Conservation (phyloP, 2,888 invertebrate species). For the Frankliniella fusca region DNA sequence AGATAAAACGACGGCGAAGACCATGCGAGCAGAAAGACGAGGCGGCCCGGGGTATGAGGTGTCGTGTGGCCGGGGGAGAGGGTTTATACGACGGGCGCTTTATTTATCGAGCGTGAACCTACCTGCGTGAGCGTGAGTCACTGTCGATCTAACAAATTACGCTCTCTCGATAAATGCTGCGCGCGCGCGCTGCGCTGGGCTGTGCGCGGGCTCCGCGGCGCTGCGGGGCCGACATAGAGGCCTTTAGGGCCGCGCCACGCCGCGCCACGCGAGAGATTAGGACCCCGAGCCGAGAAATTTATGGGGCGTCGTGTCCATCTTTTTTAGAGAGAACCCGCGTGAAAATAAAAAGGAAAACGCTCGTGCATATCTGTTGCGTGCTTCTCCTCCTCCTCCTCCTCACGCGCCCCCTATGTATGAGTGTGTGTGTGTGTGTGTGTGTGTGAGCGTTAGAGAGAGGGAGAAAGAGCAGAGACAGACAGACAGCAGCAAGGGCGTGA, state of each 20-base stretch:
- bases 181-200: too few relatives aligned
- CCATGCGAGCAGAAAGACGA: too few relatives aligned
- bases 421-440: not conserved
- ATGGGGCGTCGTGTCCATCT: not conserved
- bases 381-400: not conserved
- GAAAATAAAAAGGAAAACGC: conserved; percentile 27
- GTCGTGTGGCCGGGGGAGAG: too few relatives aligned
- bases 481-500: conserved; percentile 19
- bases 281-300: not conserved
- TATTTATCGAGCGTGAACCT: too few relatives aligned
- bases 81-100: too few relatives aligned
- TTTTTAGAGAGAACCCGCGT: conserved; percentile 25
- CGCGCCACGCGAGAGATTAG: not conserved
- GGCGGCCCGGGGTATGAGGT: too few relatives aligned
- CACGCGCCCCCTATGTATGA: too few relatives aligned
- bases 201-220: too few relatives aligned
- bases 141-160: conserved; percentile 10
- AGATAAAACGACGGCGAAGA: too few relatives aligned
- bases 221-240: too few relatives aligned
- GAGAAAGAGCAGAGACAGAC: conserved; percentile 27
- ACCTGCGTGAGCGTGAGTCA: not conserved
- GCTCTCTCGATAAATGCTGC: not conserved
- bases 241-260: too few relatives aligned
- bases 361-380: conserved; percentile 28
- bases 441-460: not conserved